A percentile compares a stretch with the other conserved stretches of the same genome.
Evolutionary conservation across 1,140 invertebrate species (phyloP).

Genomic region (Trichonephila inaurata): DNA sequence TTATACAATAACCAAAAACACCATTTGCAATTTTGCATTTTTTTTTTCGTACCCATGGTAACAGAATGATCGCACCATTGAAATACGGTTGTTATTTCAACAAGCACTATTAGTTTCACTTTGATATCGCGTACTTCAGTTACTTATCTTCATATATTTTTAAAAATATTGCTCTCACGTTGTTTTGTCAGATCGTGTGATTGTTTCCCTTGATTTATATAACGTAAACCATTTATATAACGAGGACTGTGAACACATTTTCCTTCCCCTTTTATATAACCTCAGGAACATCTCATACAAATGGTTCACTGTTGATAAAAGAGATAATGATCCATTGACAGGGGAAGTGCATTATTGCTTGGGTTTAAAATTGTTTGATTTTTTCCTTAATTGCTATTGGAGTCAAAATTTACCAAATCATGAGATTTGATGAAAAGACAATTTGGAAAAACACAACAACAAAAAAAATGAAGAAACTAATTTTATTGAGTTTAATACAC

Average conservation of each 20-base stretch:
- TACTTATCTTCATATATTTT: not conserved
- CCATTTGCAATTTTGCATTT: not conserved
- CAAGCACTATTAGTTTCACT: constrained; percentile 15
- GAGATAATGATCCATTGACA: not conserved
- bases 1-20: constrained; percentile 15
- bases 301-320: not conserved
- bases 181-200: not conserved
- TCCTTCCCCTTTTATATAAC: not conserved
- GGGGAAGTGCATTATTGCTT: not conserved
- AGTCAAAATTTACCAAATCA: too few relatives aligned
- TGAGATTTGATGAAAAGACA: too few relatives aligned
- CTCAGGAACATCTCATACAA: not conserved
- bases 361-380: not conserved
- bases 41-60: constrained; percentile 3
- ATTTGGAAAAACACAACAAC: too few relatives aligned
- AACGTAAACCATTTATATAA: constrained; percentile 12
- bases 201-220: not conserved
- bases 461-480: too few relatives aligned
- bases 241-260: not conserved
- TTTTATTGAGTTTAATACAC: too few relatives aligned
- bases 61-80: not conserved
- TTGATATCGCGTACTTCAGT: not conserved
- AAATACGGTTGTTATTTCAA: constrained; percentile 18
- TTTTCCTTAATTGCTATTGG: not conserved
- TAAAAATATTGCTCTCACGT: not conserved